phyloP scores from a whole-genome alignment of 1,140 invertebrate species.

The Oedothorax gibbosus region DNA sequence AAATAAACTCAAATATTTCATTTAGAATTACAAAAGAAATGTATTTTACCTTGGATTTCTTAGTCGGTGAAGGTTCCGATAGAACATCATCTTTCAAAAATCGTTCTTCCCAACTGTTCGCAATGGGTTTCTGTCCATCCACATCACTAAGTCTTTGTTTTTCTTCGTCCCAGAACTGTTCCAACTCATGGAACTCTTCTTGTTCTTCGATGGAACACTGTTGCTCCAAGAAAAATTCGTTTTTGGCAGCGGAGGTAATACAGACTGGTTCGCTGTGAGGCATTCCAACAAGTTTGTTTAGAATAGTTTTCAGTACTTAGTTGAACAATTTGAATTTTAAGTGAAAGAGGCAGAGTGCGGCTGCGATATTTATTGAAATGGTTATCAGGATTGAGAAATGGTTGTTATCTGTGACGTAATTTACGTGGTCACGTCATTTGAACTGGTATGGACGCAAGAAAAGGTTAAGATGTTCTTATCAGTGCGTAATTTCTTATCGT shows the following conservation, averaged over 20 bases:
- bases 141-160: slow-evolving; percentile 29
- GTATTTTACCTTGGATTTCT: slow-evolving; percentile 23
- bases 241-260: background rate
- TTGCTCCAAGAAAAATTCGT: slow-evolving; percentile 12
- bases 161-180: slow-evolving; percentile 37
- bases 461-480: no score
- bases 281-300: no score
- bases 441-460: no score
- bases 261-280: background rate
- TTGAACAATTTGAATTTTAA: no score
- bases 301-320: no score
- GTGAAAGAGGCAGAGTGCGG: no score
- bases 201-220: slow-evolving; percentile 23
- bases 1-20: background rate
- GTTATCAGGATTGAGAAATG: no score
- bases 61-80: background rate
- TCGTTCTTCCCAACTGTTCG: slow-evolving; percentile 32
- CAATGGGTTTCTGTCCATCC: slow-evolving; percentile 9
- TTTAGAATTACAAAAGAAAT: background rate
- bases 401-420: no score
- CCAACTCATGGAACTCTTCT: slow-evolving; percentile 15
- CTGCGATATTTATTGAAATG: no score
- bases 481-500: no score
- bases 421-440: no score
- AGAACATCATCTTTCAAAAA: slow-evolving; percentile 26